phyloP scores from a whole-genome alignment of 2,888 invertebrate species.

The Hirudinaria manillensis region DNA sequence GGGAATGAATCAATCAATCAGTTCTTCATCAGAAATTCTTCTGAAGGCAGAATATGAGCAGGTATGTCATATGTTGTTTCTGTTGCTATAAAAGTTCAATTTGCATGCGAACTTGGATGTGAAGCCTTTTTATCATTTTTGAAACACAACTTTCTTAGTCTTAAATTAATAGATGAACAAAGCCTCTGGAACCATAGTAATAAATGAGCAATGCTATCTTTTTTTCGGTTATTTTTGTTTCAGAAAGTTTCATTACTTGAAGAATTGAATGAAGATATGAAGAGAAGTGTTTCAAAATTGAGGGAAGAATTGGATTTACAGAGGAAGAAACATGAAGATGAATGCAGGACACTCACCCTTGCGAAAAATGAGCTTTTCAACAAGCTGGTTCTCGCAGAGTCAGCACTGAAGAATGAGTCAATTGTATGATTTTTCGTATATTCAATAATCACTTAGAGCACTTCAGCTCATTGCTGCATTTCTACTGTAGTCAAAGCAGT shows the following conservation, averaged over 20 bases:
- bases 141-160: not conserved
- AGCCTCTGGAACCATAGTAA: not conserved
- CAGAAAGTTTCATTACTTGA: constrained; percentile 14
- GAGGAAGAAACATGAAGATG: constrained; percentile 10
- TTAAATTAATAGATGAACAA: not conserved
- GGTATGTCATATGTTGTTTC: no score
- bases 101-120: not conserved
- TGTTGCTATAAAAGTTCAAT: no score
- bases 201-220: not conserved
- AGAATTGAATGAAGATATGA: constrained; percentile 10
- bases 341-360: not conserved
- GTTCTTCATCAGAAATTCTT: no score
- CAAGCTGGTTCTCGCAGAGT: constrained; percentile 8
- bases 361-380: constrained; percentile 14
- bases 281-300: not conserved
- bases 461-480: not conserved
- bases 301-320: constrained; percentile 1
- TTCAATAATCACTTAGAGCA: not conserved
- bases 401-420: not conserved
- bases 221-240: not conserved
- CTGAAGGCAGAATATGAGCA: no score
- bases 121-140: not conserved
- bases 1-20: no score
- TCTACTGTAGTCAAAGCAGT: constrained; percentile 9
- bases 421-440: constrained; percentile 3